phyloP scores from a whole-genome alignment of 1,140 invertebrate species.

The Grapholita molesta region DNA sequence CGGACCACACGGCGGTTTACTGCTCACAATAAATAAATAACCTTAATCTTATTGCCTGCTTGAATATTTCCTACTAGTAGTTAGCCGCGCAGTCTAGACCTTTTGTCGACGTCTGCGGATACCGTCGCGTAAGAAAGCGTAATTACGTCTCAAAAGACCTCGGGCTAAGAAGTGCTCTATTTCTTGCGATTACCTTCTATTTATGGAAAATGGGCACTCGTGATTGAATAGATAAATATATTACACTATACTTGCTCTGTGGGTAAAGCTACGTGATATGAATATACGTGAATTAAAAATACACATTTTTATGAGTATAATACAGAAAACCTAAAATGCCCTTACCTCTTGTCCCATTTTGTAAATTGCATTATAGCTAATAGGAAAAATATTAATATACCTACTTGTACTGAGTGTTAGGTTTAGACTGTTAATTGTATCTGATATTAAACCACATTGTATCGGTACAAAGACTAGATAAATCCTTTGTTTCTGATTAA shows the following conservation, averaged over 20 bases:
- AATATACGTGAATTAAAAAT: too few species aligned
- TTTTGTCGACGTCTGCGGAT: conserved; percentile 2
- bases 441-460: too few species aligned
- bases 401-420: too few species aligned
- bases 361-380: too few species aligned
- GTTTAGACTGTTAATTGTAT: too few species aligned
- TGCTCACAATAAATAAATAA: conserved; percentile 63
- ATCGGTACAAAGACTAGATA: not conserved
- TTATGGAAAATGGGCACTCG: conserved; percentile 7
- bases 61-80: conserved; percentile 14
- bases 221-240: conserved; percentile 12
- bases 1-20: conserved; percentile 57
- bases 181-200: conserved; percentile 13
- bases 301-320: too few species aligned
- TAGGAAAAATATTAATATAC: too few species aligned
- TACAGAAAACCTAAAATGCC: too few species aligned
- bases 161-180: conserved; percentile 4
- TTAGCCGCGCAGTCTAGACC: conserved; percentile 15
- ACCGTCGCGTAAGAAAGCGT: conserved; percentile 14
- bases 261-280: not conserved
- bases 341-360: too few species aligned
- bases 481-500: not conserved
- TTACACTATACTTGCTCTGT: not conserved
- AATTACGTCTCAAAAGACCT: conserved; percentile 11
- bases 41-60: conserved; percentile 21